These are phyloP conservation scores for Polydesmus complanatus DNA, from an alignment of 2,888 invertebrate genomes.

Conservation along the genomic window DNA sequence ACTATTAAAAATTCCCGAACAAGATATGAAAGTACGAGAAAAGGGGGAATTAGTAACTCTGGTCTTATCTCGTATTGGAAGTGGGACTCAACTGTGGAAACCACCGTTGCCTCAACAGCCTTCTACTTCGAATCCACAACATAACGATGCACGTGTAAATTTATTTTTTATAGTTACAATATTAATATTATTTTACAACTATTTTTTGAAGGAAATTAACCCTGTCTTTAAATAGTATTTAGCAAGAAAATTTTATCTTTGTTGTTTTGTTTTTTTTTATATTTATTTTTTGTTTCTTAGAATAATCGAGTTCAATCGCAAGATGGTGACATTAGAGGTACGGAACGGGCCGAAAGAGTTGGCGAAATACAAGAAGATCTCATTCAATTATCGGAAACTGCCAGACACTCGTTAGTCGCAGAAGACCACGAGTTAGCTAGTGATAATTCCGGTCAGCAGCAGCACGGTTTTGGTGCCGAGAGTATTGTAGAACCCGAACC, in stretches of 20 bases:
- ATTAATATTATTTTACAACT: too few relatives aligned
- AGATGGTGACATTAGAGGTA: too few relatives aligned
- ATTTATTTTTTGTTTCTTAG: too few relatives aligned
- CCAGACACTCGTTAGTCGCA: neutral
- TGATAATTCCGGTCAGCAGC: neutral
- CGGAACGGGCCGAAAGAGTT: neutral
- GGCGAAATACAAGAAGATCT: neutral
- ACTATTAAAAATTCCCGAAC: neutral
- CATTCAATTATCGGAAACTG: neutral
- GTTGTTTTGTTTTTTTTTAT: too few relatives aligned
- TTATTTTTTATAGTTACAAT: too few relatives aligned
- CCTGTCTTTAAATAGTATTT: too few relatives aligned
- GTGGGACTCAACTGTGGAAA: neutral
- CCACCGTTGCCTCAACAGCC: neutral
- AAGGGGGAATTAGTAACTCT: neutral
- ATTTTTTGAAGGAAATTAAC: too few relatives aligned
- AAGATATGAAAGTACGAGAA: neutral
- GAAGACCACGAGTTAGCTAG: neutral
- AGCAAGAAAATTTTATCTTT: too few relatives aligned
- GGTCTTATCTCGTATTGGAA: neutral
- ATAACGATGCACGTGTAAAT: neutral
- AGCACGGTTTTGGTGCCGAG: too few relatives aligned
- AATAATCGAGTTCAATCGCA: too few relatives aligned
- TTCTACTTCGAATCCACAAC: neutral
- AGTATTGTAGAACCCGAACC: too few relatives aligned